Evolutionary conservation across 2,113 vertebrate genomes (phyloP).

Genomic region (Trogon melanurus): DNA sequence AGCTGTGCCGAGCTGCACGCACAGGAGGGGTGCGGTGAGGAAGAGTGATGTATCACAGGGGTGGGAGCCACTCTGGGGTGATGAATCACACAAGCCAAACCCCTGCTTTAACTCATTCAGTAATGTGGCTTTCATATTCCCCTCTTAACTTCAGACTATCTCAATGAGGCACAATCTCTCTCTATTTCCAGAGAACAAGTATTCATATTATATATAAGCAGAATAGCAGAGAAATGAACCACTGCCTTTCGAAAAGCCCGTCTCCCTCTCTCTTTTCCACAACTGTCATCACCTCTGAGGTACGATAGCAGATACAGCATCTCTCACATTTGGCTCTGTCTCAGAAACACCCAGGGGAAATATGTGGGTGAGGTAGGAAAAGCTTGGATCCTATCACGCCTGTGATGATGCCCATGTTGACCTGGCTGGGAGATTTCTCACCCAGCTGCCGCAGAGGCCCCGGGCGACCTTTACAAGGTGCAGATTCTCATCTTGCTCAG

Average conservation of each 20-base stretch:
- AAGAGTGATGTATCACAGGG: not conserved
- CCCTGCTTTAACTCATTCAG: not conserved
- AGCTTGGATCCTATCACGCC: not conserved
- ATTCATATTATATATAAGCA: not conserved
- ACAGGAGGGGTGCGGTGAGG: accelerated
- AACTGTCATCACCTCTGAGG: not conserved
- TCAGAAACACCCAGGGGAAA: not conserved
- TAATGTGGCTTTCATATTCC: not conserved
- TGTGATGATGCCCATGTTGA: not conserved
- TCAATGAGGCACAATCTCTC: not conserved
- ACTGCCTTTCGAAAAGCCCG: not conserved
- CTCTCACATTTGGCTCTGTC: not conserved
- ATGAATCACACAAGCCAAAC: accelerated
- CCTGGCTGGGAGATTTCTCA: not conserved
- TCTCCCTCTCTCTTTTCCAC: not conserved
- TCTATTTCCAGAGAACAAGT: not conserved
- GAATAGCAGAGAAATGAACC: not conserved
- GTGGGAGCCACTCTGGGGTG: not conserved
- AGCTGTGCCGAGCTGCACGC: not conserved
- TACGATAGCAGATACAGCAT: not conserved
- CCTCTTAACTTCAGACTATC: not conserved
- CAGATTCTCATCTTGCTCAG: not conserved
- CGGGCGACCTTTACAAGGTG: accelerated
- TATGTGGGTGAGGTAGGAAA: not conserved
- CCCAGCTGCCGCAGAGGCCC: not conserved